These are phyloP conservation scores for Setipinna tenuifilis DNA, from an alignment of 2,797 vertebrate species.

Conservation along the genomic window DNA sequence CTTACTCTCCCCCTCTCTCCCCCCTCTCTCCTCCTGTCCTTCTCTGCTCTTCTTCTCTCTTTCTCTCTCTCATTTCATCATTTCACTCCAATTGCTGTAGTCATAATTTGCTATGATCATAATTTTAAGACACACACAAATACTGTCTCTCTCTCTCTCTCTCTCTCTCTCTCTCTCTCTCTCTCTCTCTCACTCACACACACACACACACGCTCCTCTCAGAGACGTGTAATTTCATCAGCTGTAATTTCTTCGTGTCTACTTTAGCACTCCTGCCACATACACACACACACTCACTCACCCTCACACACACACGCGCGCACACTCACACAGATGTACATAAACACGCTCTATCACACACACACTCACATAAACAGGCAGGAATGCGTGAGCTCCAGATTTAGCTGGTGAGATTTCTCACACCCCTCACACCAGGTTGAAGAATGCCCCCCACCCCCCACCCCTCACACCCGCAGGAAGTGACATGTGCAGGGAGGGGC, in stretches of 20 bases:
- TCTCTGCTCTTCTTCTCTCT: neutral
- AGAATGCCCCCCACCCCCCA: neutral
- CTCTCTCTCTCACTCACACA: neutral
- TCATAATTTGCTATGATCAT: conserved; percentile 15
- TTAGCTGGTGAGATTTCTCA: conserved; percentile 19
- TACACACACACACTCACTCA: neutral
- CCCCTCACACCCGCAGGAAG: neutral
- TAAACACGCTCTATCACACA: neutral
- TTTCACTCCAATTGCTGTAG: neutral
- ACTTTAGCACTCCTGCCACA: neutral
- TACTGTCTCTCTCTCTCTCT: too few species aligned
- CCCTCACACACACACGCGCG: neutral
- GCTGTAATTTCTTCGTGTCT: neutral
- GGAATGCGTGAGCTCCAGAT: conserved; percentile 20
- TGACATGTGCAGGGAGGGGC: too few species aligned
- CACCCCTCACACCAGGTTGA: conserved; percentile 8
- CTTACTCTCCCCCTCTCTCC: neutral
- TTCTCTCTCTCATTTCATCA: neutral
- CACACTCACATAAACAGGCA: conserved; percentile 19
- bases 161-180: too few species aligned
- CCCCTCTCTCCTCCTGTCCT: too few species aligned
- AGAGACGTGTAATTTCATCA: conserved; percentile 10
- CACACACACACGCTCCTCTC: conserved; percentile 36
- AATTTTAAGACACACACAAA: neutral
- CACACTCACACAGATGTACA: neutral